phyloP scores from a whole-genome alignment of 2,888 invertebrate species.

The Hoplodrina blanda region DNA sequence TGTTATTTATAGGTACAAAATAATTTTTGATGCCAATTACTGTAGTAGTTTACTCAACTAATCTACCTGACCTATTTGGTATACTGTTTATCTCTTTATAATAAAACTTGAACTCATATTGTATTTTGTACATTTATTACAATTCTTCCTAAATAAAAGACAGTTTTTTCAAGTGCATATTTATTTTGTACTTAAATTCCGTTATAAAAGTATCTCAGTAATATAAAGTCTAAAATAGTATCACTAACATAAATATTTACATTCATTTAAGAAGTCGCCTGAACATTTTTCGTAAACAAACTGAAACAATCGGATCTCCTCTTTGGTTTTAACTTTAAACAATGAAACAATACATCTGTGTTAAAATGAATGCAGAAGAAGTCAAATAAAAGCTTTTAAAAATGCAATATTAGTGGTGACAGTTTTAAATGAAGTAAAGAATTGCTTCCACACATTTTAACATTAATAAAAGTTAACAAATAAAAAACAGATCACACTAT shows the following conservation, averaged over 20 bases:
- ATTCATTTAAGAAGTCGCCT: constrained; percentile 60
- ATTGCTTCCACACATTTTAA: constrained; percentile 33
- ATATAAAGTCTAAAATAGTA: constrained; percentile 25
- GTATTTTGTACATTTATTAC: constrained; percentile 50
- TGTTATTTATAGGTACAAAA: constrained; percentile 49
- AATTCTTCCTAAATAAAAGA: constrained; percentile 43
- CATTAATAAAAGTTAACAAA: constrained; percentile 42
- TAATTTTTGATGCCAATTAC: constrained; percentile 74
- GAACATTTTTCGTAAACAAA: constrained; percentile 22
- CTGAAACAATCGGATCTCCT: constrained; percentile 43
- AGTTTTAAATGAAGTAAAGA: constrained; percentile 24
- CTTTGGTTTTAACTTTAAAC: constrained; percentile 58
- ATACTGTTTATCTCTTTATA: constrained; percentile 71
- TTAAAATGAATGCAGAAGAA: constrained; percentile 30
- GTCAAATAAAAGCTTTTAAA: too few species aligned
- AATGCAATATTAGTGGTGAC: constrained; percentile 16
- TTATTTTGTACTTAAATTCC: constrained; percentile 72
- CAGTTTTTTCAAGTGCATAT: constrained; percentile 57
- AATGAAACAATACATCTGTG: constrained; percentile 22
- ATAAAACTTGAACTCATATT: constrained; percentile 60
- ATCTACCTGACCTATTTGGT: constrained; percentile 70
- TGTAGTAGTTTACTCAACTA: constrained; percentile 57
- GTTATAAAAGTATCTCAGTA: constrained; percentile 64
- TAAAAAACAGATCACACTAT: constrained; percentile 35
- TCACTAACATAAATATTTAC: constrained; percentile 64